A percentile compares a stretch with the other conserved stretches of the same genome.
Conservation (phyloP, 2,888 invertebrate species). For the Agriopis leucophaearia region DNA sequence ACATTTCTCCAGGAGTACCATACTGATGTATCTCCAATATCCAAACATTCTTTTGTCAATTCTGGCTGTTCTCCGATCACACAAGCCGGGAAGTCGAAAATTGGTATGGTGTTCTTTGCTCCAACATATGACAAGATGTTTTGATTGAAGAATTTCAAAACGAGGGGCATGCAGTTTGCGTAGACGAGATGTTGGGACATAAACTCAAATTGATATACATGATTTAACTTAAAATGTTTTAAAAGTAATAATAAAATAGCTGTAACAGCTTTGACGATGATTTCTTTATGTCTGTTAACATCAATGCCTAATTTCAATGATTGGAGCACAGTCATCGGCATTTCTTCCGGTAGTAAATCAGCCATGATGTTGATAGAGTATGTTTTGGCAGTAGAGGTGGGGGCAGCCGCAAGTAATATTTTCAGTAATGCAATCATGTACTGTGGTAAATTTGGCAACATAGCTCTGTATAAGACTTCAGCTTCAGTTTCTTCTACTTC, state of each 20-base stretch:
- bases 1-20: conserved; percentile 99
- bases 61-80: conserved; percentile 98
- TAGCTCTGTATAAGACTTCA: conserved; percentile 96
- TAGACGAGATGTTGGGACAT: conserved; percentile 99
- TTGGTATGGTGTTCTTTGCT: conserved; percentile 96
- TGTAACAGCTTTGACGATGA: conserved; percentile 98
- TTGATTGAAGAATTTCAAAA: conserved; percentile 99
- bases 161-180: conserved; percentile 99
- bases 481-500: conserved; percentile 93
- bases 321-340: conserved; percentile 98
- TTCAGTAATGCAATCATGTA: conserved; percentile 99
- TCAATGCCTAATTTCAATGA: conserved; percentile 98
- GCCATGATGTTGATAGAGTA: conserved; percentile 99
- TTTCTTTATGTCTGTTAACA: conserved; percentile 99
- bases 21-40: conserved; percentile 92
- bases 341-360: conserved; percentile 98
- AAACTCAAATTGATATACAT: conserved; percentile 99
- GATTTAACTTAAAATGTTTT: conserved; percentile 98
- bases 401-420: conserved; percentile 98
- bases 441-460: conserved; percentile 98
- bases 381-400: conserved; percentile 98
- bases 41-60: conserved; percentile 95
- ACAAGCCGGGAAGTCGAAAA: conserved; percentile 98
- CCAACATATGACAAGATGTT: conserved; percentile 98
- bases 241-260: conserved; percentile 95